Evolutionary conservation across 2,797 vertebrate genomes (phyloP).

Genomic region (Kryptopterus vitreolus): DNA sequence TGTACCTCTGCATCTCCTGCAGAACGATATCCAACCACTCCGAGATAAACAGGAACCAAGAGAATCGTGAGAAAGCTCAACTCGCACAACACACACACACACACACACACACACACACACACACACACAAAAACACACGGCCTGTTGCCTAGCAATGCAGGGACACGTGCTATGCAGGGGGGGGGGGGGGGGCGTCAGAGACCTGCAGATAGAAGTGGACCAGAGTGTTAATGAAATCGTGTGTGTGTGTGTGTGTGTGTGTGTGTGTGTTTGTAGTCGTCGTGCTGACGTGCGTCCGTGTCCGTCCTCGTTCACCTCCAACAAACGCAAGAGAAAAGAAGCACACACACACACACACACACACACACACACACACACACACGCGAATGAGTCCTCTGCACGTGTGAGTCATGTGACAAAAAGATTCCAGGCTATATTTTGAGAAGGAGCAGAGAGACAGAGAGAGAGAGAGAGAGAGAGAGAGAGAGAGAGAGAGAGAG

Average conservation of each 20-base stretch:
- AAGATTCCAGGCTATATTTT: conserved; percentile 33
- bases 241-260: background rate
- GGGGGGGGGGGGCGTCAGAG: conserved; percentile 10
- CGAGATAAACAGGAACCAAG: conserved; percentile 48
- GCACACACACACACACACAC: no score
- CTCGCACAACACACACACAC: conserved; percentile 55
- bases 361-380: no score
- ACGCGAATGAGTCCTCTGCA: background rate
- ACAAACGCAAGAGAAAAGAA: background rate
- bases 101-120: conserved; percentile 19
- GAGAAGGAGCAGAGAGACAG: background rate
- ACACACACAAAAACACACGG: conserved; percentile 42
- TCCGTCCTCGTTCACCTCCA: conserved; percentile 37
- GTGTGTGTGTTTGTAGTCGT: conserved; percentile 14
- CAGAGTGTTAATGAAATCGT: conserved; percentile 50
- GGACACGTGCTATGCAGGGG: conserved; percentile 75
- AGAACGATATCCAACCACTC: conserved; percentile 57
- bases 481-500: no score
- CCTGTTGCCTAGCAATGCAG: conserved; percentile 81
- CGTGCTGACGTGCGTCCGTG: conserved; percentile 1
- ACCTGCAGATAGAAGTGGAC: conserved; percentile 53
- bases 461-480: no score
- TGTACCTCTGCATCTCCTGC: conserved; percentile 38
- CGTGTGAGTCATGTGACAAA: background rate
- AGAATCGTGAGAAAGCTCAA: conserved; percentile 52